Conservation (phyloP, 2,888 invertebrate species). For the Cryptus armator region DNA sequence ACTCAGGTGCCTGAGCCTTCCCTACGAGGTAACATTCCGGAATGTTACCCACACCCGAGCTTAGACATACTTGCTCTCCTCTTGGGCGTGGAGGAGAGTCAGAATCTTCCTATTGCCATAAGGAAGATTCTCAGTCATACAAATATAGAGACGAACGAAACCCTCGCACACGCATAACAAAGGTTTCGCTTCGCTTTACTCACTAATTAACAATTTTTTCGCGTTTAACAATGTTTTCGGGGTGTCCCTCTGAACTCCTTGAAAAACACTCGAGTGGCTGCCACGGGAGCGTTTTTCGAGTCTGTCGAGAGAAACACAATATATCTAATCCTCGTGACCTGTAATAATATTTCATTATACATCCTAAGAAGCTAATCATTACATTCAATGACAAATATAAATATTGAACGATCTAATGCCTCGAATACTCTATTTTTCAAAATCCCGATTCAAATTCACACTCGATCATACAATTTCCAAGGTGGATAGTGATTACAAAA, state of each 20-base stretch:
- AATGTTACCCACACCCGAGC: neutral
- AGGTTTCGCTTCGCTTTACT: slow-evolving; percentile 18
- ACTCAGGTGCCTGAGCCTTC: slow-evolving; percentile 17
- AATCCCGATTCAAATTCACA: neutral
- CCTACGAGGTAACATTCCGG: slow-evolving; percentile 6
- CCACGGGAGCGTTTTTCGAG: slow-evolving; percentile 10
- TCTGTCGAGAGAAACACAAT: slow-evolving; percentile 21
- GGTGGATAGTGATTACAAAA: neutral
- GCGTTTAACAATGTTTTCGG: neutral
- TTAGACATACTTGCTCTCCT: slow-evolving; percentile 1
- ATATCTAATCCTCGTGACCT: slow-evolving; percentile 3
- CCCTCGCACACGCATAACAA: slow-evolving; percentile 3
- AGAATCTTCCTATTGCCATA: slow-evolving; percentile 1
- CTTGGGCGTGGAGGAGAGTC: neutral
- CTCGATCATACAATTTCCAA: slow-evolving; percentile 16
- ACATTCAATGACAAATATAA: neutral
- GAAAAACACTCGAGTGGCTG: slow-evolving; percentile 28
- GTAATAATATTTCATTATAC: slow-evolving; percentile 8
- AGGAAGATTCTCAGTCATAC: slow-evolving; percentile 16
- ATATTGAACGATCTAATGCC: neutral
- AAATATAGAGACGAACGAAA: slow-evolving; percentile 24
- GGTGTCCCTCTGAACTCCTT: neutral
- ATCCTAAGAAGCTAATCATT: slow-evolving; percentile 4
- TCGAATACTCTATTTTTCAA: neutral
- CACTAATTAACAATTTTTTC: slow-evolving; percentile 25